Conservation (phyloP, 2,113 vertebrate genomes). For the pig (Sus scrofa) region T2T-Sscrofa CM000818.6:99709001-99709500, state of each 20-base stretch:
- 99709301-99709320: not conserved
- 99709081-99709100: not conserved
- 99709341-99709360: not conserved
- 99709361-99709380: conserved; percentile 7
- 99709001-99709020: not conserved
- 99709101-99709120: conserved; percentile 17
- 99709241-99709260: not conserved
- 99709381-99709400: not conserved
- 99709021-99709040: not conserved
- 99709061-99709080: not conserved
- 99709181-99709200: not conserved
- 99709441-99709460: not conserved
- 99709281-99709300: conserved; percentile 28
- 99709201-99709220: not conserved
- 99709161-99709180: conserved; percentile 32
- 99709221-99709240: not conserved
- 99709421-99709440: not conserved
- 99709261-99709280: conserved; percentile 26
- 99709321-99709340: not conserved
- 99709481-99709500: conserved; percentile 35
- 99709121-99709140: not conserved
- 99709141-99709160: not conserved
- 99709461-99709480: not conserved
- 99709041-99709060: not conserved
- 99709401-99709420: not conserved